Base-by-base conservation (phyloP, 37 sponge, comb jelly and placozoan species). In the Aplysina aerophoba region DNA sequence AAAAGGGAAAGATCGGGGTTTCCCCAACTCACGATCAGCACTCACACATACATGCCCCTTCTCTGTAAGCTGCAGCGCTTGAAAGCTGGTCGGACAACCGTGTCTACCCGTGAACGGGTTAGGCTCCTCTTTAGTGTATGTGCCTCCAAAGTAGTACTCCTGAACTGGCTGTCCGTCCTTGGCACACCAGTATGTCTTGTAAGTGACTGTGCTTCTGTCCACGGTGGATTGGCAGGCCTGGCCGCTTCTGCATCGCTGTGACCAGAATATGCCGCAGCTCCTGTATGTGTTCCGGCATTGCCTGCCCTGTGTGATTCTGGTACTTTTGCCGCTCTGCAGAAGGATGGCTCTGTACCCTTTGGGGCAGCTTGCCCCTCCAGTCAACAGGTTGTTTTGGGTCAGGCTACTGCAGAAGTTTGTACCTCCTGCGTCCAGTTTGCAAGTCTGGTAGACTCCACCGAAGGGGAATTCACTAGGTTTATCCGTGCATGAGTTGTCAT, bases 371-470 rank as follows among this genome's bases (percentile, higher is more conserved):
- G 64, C 67, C 13, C n/a, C 84, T 15, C 80, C 80, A 15, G 91
- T 87, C 0, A 87, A 50, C 3, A 85, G 87, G 54, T 91, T 91
- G 0, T 54, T 83, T 73, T 91, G 87, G 0, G 0, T 35, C 24
- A 83, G 24, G 16, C 59, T 24, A 8, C 72, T 5, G 37, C 79
- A 78, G 15, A 78, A 15, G 36, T 81, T 31, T 14, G 11, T 24
- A 1, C 54, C 24, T 36, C 38, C 38, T 53, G 15, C 28, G 27
- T 88, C 87, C 40, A 75, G 79, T 33, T 34, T 66, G 40, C 94
- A 93, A 1, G 85, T 87, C 69, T 94, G 94, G 33, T 78, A 94
- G 14, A 94, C 84, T 3, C 94, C 94, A 25, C 91, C 94, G 86
- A 94, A 94, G 4, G 84, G 38, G 55, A 86, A 90, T 33, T 87